phyloP scores from a whole-genome alignment of 64 coral and sea anemone species.

The Stichodactyla mertensii region DNA sequence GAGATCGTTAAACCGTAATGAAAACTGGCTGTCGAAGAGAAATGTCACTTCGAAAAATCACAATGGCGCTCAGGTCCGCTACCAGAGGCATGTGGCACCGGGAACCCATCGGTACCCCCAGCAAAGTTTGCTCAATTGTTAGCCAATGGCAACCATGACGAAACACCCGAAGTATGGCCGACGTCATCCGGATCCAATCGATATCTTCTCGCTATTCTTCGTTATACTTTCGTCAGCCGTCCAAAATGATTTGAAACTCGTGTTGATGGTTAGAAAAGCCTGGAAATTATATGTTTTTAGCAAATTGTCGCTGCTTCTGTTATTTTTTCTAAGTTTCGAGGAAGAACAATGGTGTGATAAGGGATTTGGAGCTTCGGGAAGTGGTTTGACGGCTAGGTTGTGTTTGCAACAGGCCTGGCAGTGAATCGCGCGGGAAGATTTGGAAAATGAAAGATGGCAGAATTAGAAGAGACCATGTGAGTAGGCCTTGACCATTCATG shows the following conservation, averaged over 20 bases:
- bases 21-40: slow-evolving; percentile 33
- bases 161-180: slow-evolving; percentile 68
- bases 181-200: slow-evolving; percentile 28
- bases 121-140: slow-evolving; percentile 97
- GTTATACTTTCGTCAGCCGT: neutral
- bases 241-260: no score
- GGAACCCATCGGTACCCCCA: slow-evolving; percentile 76
- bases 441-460: slow-evolving; percentile 12
- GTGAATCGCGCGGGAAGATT: neutral
- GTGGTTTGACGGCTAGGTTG: neutral
- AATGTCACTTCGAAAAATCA: slow-evolving; percentile 91
- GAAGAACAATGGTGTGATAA: neutral
- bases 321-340: neutral
- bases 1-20: slow-evolving; percentile 48
- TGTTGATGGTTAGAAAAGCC: no score
- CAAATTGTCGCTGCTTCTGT: neutral
- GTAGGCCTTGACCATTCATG: neutral
- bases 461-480: slow-evolving; percentile 5
- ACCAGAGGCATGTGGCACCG: slow-evolving; percentile 92
- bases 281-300: neutral
- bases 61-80: slow-evolving; percentile 95
- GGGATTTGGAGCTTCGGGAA: neutral
- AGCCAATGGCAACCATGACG: slow-evolving; percentile 98
- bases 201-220: neutral
- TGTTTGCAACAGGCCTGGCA: neutral